A percentile compares a stretch with the other conserved stretches of the same genome.
phyloP scores from a whole-genome alignment of 2,888 invertebrate species.

The Caenorhabditis auriculariae region DNA sequence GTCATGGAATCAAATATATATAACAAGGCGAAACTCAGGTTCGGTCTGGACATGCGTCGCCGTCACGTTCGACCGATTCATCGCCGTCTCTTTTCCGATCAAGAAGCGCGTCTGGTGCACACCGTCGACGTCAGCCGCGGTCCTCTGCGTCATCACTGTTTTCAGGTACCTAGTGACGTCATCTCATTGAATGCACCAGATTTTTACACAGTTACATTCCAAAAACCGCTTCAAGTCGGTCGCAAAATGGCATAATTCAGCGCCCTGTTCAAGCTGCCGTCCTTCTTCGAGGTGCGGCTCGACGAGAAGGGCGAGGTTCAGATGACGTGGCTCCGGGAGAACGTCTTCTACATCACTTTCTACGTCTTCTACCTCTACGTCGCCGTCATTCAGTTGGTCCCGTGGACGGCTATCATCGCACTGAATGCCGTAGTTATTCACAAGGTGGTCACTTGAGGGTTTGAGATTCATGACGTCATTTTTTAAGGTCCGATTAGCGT shows the following conservation, averaged over 20 bases:
- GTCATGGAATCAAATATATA: too few relatives aligned
- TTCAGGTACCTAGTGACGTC: slow-evolving; percentile 22
- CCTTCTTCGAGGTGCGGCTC: slow-evolving; percentile 50
- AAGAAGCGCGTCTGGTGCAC: slow-evolving; percentile 53
- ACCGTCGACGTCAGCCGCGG: slow-evolving; percentile 28
- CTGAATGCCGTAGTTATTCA: slow-evolving; percentile 52
- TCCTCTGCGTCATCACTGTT: slow-evolving; percentile 44
- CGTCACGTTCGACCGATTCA: slow-evolving; percentile 57
- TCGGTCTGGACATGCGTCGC: slow-evolving; percentile 62
- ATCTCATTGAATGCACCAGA: too few relatives aligned
- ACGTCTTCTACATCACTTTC: slow-evolving; percentile 45
- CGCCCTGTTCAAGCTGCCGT: slow-evolving; percentile 55
- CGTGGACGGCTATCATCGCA: slow-evolving; percentile 57
- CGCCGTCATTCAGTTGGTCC: slow-evolving; percentile 49
- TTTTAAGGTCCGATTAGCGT: slow-evolving; percentile 17
- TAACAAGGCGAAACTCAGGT: too few relatives aligned
- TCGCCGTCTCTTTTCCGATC: slow-evolving; percentile 57
- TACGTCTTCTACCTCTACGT: slow-evolving; percentile 52
- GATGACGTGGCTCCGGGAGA: slow-evolving; percentile 44
- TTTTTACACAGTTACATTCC: not conserved
- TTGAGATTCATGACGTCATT: not conserved
- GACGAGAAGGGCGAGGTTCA: slow-evolving; percentile 38
- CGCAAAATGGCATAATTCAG: slow-evolving; percentile 20
- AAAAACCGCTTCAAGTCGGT: not conserved
- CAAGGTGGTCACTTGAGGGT: slow-evolving; percentile 18